Base-by-base conservation (phyloP, 2,888 invertebrate genomes). In the Lasioglossum leucozonium region DNA sequence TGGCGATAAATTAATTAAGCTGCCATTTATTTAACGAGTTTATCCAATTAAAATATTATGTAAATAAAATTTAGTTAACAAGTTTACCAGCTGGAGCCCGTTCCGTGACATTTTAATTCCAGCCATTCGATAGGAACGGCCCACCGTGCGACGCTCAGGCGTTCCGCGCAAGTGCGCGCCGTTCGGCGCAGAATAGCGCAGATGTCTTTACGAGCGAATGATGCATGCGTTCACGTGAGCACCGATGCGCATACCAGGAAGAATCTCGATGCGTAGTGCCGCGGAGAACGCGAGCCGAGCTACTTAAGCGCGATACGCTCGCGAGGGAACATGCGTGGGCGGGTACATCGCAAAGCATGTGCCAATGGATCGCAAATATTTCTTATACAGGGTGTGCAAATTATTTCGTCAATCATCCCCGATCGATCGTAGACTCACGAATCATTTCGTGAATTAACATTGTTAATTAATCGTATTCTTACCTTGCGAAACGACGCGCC, bases 171-270 rank as follows among this genome's bases (percentile, higher is more conserved):
- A 67, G 72, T 44, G 44, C 77, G 42, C 58, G 18, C 73, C 51
- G 30, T 72, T 72, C 58, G n/a, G 51, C 34, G 86, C 84, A 74
- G 87, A 84, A 51, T 47, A 51, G 47, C 47, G 47, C 47, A 51
- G 47, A 51, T 82, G 78, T 86, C 78, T 88, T 89, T 89, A 88
- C 88, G 88, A 90, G 82, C 78, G 90, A 87, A 89, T 89, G 88
- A 90, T 89, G 88, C 87, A 91, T 87, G 87, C 89, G 86, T 89
- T 85, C 87, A 86, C 87, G 90, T 87, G 91, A 82, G 80, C 85
- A 82, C 71, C 79, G 86, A 85, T 82, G 82, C 91, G 84, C 88
- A 89, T 87, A 91, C 90, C 91, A 91, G 89, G 90, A 90, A 91
- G 91, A 91, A 87, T 90, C 84, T 83, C 85, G 90, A 89, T 73